Base-by-base conservation (phyloP, 2,888 invertebrate genomes). In the Eucera pruinosa region DNA sequence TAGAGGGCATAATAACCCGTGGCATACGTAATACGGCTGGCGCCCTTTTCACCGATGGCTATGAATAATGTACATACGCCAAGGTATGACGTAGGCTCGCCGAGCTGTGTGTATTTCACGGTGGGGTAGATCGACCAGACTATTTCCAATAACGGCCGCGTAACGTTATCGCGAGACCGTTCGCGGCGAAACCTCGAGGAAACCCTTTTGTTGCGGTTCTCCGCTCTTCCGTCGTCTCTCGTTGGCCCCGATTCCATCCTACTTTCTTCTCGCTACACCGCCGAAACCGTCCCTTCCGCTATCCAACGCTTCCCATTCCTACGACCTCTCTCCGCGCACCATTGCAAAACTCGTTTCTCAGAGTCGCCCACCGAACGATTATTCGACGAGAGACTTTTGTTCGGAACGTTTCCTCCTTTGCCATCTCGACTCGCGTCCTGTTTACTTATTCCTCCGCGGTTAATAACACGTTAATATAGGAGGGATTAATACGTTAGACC, bases 1-100 rank as follows among this genome's bases (percentile, higher is more conserved):
- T 91, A 91, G 89, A 90, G 90, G 89, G 90, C 91, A 91, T 92
- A 92, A 92, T 91, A 92, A 92, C 91, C 90, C 89, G 89, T 89
- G 89, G 91, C 89, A 90, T 90, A 90, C 90, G 90, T 91, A 90
- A 91, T 89, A 89, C 88, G 88, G 88, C 89, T 86, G 88, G 90
- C 90, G 89, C 91, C 90, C 90, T 91, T 90, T 90, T 90, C 90
- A 89, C 89, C 89, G 90, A 89, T 89, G 89, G 87, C 88, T 87
- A 90, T 91, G 90, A 91, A 92, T 91, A 90, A 91, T 91, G 89
- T 90, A 90, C 89, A 88, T 86, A 86, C 87, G 88, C 87, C 89
- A 88, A 89, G 89, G 88, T 89, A 90, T 88, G 89, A 89, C 90
- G 88, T 88, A 86, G 88, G 82, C 86, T 84, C 82, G 68, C 82